phyloP scores from a whole-genome alignment of 2,113 vertebrate genomes.

The Ibidorhyncha struthersii region DNA sequence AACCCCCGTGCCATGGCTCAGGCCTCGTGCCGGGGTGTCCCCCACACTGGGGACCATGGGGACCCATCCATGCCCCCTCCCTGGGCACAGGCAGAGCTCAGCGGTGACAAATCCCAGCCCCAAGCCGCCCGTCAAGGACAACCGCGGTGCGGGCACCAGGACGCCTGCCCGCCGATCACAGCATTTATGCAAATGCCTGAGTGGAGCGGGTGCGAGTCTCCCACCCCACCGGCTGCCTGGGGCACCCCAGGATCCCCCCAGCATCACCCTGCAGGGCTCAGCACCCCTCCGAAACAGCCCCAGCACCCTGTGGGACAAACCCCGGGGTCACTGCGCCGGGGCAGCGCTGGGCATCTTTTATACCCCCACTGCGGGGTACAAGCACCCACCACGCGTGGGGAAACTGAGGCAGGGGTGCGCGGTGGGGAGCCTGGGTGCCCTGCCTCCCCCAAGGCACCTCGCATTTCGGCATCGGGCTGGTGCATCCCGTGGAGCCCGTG shows the following conservation, averaged over 20 bases:
- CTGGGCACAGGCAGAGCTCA: background rate
- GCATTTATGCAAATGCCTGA: background rate
- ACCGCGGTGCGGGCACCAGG: fast-evolving
- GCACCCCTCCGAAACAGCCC: background rate
- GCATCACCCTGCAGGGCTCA: background rate
- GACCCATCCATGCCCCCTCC: background rate
- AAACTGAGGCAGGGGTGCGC: background rate
- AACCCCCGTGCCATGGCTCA: fast-evolving
- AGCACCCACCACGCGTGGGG: background rate
- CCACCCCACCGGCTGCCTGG: fast-evolving
- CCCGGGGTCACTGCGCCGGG: fast-evolving
- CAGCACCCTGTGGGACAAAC: background rate
- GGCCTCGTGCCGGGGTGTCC: background rate
- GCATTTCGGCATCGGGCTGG: background rate
- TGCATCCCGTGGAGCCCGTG: background rate
- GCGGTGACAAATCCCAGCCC: background rate
- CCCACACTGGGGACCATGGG: fast-evolving
- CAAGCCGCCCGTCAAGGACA: background rate
- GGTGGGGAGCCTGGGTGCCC: no score
- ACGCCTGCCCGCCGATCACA: fast-evolving
- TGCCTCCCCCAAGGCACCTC: background rate
- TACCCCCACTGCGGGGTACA: fast-evolving
- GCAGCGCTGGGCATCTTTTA: background rate
- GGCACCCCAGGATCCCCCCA: background rate
- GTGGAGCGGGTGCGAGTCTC: fast-evolving